A percentile compares a stretch with the other conserved stretches of the same genome.
phyloP scores from a whole-genome alignment of 2,113 vertebrate genomes.

The Tychaedon coryphoeus region DNA sequence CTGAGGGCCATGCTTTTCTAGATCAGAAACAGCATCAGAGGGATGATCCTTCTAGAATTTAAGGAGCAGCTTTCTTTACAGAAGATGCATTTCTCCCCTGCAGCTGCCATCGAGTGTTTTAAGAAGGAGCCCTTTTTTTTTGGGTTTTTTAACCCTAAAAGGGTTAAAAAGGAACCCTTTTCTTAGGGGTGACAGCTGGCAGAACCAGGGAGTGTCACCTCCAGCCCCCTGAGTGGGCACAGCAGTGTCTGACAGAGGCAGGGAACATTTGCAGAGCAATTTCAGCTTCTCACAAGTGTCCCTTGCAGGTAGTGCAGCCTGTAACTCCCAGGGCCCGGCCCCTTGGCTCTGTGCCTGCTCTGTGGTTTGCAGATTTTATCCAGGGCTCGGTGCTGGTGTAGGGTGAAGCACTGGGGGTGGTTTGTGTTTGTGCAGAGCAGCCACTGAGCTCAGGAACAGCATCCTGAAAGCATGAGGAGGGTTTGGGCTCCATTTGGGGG shows the following conservation, averaged over 20 bases:
- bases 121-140: background rate
- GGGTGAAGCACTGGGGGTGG: background rate
- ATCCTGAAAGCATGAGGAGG: background rate
- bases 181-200: background rate
- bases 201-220: background rate
- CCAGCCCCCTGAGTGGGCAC: fast-evolving
- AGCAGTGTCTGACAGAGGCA: background rate
- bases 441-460: background rate
- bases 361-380: background rate
- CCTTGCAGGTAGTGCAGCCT: background rate
- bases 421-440: background rate
- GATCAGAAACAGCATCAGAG: background rate
- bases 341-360: background rate
- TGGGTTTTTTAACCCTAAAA: too few relatives aligned
- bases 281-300: background rate
- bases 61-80: background rate
- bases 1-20: background rate
- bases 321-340: background rate
- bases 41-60: background rate
- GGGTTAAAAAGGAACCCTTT: background rate
- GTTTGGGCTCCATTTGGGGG: background rate
- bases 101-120: background rate
- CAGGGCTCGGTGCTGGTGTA: background rate
- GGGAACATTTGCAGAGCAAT: background rate
- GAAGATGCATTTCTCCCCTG: background rate